Percentiles rank a stretch among this genome's conserved stretches.
phyloP scores from a whole-genome alignment of 2,888 invertebrate species.

The Girardia tigrina region DNA sequence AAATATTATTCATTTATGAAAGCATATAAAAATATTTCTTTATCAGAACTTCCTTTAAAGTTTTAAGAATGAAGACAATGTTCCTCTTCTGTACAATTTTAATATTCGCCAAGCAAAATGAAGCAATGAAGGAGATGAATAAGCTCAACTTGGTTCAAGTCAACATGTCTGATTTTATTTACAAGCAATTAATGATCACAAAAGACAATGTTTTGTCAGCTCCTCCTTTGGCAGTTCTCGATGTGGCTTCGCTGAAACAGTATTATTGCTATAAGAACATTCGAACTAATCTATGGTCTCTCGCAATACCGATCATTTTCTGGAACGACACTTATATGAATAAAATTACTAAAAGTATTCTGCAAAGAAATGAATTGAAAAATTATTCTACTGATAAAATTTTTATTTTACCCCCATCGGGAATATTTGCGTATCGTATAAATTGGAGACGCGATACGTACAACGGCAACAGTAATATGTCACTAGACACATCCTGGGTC shows the following conservation, averaged over 20 bases:
- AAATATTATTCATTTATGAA: no score
- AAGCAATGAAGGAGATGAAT: background rate
- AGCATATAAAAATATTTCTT: no score
- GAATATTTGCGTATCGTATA: background rate
- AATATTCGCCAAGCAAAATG: no score
- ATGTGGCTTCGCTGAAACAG: background rate
- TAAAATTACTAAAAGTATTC: background rate
- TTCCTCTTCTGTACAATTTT: no score
- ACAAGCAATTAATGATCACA: background rate
- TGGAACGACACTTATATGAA: background rate
- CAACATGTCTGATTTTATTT: background rate
- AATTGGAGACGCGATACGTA: background rate
- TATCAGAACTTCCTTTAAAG: no score
- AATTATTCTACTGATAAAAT: background rate
- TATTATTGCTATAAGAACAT: background rate
- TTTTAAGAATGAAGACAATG: no score
- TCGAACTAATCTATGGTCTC: background rate
- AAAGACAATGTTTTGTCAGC: background rate
- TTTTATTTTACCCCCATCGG: background rate
- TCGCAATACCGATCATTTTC: background rate
- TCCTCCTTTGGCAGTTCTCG: background rate
- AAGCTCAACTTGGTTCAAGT: background rate
- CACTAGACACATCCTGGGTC: background rate
- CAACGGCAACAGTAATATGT: background rate
- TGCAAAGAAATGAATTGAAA: background rate